Base-by-base conservation (phyloP, 2,113 vertebrate species). In the Mellivora capensis region DNA sequence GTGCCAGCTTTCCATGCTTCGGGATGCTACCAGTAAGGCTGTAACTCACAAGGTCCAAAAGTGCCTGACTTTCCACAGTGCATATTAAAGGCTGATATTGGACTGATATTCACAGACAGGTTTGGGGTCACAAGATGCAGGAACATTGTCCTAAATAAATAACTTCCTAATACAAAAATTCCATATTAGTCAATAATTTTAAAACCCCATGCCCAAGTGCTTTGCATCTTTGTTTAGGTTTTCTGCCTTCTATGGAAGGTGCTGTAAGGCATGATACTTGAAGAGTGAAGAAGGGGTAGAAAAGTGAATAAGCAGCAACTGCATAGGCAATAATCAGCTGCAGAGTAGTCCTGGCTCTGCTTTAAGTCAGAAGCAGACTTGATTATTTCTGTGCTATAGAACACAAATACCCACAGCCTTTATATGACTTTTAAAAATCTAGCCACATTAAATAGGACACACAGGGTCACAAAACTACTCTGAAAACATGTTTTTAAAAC, bases 401-500 rank as follows among this genome's bases (percentile, higher is more conserved):
- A 54, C 52, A 54, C 17, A 54, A 54, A 54, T 18, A 54, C 5
- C 52, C 52, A 54, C 17, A 54, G 52, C 52, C 52, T 1, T 54
- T 54, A 18, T 52, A 54, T 52, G 52, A 52, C 15, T 52, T 52
- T 52, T 52, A 49, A 74, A 69, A 74, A 25, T 27, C 23, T 29
- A 82, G 61, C 2, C 64, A 94, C 7, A 17, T 29, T 74, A 96
- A 64, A 34, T 31, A 76, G 23, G 57, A 47, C 21, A 71, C 13
- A 21, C 0, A 87, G 20, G 54, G 34, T 77, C 44, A 89, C 29
- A 76, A 93, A 86, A 94, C 18, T 69, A 59, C 39, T 69, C 47
- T 77, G 62, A 80, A 90, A 96, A 95, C 13, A 49, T n/a, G 10
- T 74, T 80, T 96, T 93, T 79, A 54, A 91, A 87, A 86, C 84